Evolutionary conservation across 2,797 vertebrate genomes (phyloP).

Genomic region (Dallia pectoralis): DNA sequence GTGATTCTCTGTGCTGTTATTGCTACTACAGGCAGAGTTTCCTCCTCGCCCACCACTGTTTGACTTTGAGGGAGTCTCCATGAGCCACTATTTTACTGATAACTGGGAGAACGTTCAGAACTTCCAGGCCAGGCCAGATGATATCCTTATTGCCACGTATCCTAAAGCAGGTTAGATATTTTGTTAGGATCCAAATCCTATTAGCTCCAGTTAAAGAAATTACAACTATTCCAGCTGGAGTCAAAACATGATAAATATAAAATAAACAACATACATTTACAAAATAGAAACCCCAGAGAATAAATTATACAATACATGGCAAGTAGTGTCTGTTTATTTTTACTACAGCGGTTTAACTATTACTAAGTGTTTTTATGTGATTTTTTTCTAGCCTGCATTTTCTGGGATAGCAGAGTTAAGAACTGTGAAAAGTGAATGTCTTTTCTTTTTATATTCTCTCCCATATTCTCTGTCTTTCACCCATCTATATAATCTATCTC

Average conservation of each 20-base stretch:
- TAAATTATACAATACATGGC: no score
- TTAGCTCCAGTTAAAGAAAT: not conserved
- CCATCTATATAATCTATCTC: not conserved
- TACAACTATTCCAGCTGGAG: no score
- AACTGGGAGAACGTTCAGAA: conserved; percentile 52
- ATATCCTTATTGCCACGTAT: conserved; percentile 49
- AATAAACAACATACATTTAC: not conserved
- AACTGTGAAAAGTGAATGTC: no score
- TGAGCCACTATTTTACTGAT: conserved; percentile 44
- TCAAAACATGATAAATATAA: not conserved
- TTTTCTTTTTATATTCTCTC: not conserved
- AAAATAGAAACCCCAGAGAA: not conserved
- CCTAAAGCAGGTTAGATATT: conserved; percentile 73
- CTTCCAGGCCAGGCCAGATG: conserved; percentile 52
- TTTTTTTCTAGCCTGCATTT: no score
- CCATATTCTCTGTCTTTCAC: not conserved
- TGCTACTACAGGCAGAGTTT: conserved; percentile 4
- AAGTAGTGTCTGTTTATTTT: no score
- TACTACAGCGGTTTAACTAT: no score
- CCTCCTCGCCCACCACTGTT: conserved; percentile 36
- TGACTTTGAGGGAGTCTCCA: conserved; percentile 53
- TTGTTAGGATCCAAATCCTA: no score
- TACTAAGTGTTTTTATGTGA: no score
- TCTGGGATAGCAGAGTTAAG: not conserved
- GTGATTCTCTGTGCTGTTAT: no score